These are phyloP conservation scores for Oligia fasciuncula DNA, from an alignment of 2,888 invertebrate species.

Conservation along the genomic window DNA sequence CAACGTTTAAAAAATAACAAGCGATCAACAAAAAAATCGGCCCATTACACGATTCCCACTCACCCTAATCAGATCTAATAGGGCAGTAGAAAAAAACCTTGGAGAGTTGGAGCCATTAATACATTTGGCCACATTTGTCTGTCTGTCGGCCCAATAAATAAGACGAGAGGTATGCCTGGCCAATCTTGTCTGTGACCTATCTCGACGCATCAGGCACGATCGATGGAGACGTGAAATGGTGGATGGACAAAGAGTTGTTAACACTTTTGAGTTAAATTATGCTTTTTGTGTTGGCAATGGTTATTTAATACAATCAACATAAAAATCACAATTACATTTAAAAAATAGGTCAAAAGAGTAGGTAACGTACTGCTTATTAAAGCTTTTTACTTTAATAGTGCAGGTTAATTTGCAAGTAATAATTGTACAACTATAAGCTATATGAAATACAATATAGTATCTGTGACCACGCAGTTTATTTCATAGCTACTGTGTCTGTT, in stretches of 20 bases:
- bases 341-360: background rate
- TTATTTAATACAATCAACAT: no score
- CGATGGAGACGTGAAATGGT: conserved; percentile 79
- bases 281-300: background rate
- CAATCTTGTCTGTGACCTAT: conserved; percentile 88
- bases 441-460: no score
- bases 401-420: background rate
- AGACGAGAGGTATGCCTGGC: conserved; percentile 82
- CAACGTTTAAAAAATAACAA: conserved; percentile 50
- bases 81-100: conserved; percentile 77
- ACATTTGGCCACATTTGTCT: conserved; percentile 86
- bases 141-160: conserved; percentile 87
- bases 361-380: no score
- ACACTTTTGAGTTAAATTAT: conserved; percentile 18
- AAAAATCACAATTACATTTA: background rate
- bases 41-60: conserved; percentile 69
- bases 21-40: conserved; percentile 42
- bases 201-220: conserved; percentile 84
- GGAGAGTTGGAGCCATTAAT: conserved; percentile 75
- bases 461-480: no score
- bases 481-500: no score
- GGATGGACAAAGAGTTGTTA: conserved; percentile 73
- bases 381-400: no score
- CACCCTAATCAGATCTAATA: conserved; percentile 79
- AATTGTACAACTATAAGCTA: background rate